Conservation (phyloP, 1,140 invertebrate species). For the Conus ventricosus region DNA sequence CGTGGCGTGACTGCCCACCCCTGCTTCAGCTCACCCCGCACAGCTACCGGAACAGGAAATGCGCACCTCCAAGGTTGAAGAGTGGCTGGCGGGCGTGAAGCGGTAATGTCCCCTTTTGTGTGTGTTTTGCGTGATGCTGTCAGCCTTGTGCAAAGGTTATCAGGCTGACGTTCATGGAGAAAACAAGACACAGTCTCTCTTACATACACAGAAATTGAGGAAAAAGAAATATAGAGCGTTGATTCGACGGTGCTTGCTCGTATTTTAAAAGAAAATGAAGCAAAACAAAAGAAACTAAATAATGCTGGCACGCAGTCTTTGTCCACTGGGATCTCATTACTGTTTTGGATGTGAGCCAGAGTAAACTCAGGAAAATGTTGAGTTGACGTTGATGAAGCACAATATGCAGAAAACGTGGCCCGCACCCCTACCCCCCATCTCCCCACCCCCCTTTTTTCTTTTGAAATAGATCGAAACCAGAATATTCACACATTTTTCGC, state of each 20-base stretch:
- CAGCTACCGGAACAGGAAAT: neutral
- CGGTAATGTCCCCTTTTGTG: neutral
- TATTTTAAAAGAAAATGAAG: neutral
- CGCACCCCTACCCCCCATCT: too few relatives aligned
- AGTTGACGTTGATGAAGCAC: too few relatives aligned
- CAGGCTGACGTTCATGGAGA: neutral
- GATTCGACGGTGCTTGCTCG: neutral
- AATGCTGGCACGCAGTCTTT: neutral
- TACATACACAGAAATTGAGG: too few relatives aligned
- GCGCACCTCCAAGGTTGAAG: neutral
- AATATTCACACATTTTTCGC: too few relatives aligned
- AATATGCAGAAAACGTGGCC: too few relatives aligned
- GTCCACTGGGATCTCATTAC: neutral
- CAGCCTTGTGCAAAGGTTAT: neutral
- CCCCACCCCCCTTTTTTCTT: too few relatives aligned
- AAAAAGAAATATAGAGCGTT: neutral
- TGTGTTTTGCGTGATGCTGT: neutral
- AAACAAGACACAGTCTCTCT: too few relatives aligned
- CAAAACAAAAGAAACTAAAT: too few relatives aligned
- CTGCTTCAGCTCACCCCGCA: neutral
- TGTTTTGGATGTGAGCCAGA: too few relatives aligned
- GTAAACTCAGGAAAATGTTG: too few relatives aligned
- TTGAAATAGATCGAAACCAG: too few relatives aligned
- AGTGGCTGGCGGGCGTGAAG: constrained; percentile 7
- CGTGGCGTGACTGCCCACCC: neutral